Conservation (phyloP, 2,797 vertebrate genomes). For the Mormyrops attenuatus region DNA sequence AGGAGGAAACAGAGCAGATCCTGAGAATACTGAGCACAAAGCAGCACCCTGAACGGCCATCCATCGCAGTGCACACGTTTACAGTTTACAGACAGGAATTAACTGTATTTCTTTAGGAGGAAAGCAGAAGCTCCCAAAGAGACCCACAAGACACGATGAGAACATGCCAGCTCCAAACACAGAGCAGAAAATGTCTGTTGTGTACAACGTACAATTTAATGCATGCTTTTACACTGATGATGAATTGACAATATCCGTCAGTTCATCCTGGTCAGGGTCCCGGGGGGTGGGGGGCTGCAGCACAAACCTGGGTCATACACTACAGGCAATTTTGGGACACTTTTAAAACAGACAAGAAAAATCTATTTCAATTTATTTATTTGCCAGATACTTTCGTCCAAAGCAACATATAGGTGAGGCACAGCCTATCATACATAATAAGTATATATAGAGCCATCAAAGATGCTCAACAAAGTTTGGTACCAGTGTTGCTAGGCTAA, state of each 20-base stretch:
- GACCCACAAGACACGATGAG: background rate
- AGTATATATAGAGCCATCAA: background rate
- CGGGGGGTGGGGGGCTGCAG: background rate
- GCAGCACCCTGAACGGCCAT: background rate
- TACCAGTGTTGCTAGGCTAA: background rate
- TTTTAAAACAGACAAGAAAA: background rate
- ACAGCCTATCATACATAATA: background rate
- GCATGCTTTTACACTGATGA: background rate
- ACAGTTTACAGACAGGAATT: background rate
- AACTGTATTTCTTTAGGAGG: background rate
- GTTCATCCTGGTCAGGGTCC: background rate
- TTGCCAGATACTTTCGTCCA: background rate
- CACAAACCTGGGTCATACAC: background rate
- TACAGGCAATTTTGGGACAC: background rate
- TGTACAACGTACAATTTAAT: background rate
- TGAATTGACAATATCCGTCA: background rate
- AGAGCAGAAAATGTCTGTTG: background rate
- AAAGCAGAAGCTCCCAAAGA: background rate
- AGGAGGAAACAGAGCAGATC: background rate
- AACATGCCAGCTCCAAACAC: background rate
- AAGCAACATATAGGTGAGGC: background rate
- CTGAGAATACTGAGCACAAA: background rate
- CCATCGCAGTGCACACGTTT: background rate
- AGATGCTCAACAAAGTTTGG: background rate
- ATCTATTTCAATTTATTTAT: background rate